Percentiles rank a stretch among this genome's conserved stretches.
Conservation (phyloP, 2,797 vertebrate species). For the Sebastes cheni region DNA sequence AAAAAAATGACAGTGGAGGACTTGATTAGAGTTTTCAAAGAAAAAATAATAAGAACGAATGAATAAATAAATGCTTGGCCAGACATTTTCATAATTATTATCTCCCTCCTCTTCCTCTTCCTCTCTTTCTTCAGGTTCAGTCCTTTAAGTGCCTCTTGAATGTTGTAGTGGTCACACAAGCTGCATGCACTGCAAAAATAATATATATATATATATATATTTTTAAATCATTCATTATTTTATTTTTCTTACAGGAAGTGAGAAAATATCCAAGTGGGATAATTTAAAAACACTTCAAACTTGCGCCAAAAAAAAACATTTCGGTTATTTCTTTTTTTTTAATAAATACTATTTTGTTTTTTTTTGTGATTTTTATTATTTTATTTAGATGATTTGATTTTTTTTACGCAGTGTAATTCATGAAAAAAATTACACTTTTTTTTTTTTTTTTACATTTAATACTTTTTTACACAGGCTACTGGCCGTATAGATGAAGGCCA, state of each 20-base stretch:
- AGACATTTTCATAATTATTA: slow-evolving; percentile 73
- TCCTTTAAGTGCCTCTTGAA: slow-evolving; percentile 43
- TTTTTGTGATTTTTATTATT: background rate
- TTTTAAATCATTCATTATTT: background rate
- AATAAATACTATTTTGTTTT: background rate
- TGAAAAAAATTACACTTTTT: background rate
- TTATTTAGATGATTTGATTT: background rate
- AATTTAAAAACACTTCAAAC: background rate
- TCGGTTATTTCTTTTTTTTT: background rate
- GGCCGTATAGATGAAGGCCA: slow-evolving; percentile 75
- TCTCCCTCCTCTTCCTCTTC: slow-evolving; percentile 12
- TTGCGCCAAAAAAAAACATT: background rate
- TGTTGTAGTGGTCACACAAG: slow-evolving; percentile 42
- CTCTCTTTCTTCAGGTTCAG: slow-evolving; percentile 26
- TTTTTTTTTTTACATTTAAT: slow-evolving; percentile 20
- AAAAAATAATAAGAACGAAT: slow-evolving; percentile 30
- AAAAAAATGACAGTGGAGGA: too few species aligned
- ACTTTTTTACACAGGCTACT: slow-evolving; percentile 54
- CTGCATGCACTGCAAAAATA: slow-evolving; percentile 9
- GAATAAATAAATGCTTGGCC: slow-evolving; percentile 46
- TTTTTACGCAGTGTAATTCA: background rate
- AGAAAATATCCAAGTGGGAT: background rate
- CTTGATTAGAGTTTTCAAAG: too few species aligned
- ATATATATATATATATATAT: background rate
- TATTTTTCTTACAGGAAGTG: background rate